Percentiles rank a stretch among this genome's conserved stretches.
Evolutionary conservation across 2,888 invertebrate species (phyloP).

Genomic region (Caenorhabditis uteleia): DNA sequence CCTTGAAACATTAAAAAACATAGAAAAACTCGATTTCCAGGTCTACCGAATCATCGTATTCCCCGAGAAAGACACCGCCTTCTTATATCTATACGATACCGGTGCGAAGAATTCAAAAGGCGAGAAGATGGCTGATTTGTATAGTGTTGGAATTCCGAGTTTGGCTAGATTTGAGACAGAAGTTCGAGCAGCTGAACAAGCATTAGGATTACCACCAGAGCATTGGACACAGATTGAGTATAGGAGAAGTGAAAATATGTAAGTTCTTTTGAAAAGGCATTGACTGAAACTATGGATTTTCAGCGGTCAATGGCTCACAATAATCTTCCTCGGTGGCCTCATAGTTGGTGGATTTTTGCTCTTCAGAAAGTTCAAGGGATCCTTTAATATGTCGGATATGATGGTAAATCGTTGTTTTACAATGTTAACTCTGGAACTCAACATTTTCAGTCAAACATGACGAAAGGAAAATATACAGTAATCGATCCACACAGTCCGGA

Average conservation of each 20-base stretch:
- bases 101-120: constrained; percentile 55
- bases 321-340: constrained; percentile 43
- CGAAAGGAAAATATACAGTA: constrained; percentile 85
- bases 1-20: no score
- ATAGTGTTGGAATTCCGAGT: constrained; percentile 84
- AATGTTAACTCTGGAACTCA: no score
- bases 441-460: constrained; percentile 54
- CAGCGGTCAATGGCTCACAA: constrained; percentile 43
- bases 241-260: constrained; percentile 55
- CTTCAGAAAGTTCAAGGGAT: constrained; percentile 54
- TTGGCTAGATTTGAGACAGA: constrained; percentile 87
- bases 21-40: no score
- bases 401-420: no score
- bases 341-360: constrained; percentile 49
- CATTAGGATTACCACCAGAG: constrained; percentile 59
- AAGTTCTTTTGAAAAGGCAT: constrained; percentile 2
- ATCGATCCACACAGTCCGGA: constrained; percentile 78
- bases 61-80: constrained; percentile 58
- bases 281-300: constrained; percentile 4
- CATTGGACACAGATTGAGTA: constrained; percentile 63
- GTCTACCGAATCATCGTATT: constrained; percentile 53
- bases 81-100: constrained; percentile 32
- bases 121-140: constrained; percentile 46
- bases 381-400: constrained; percentile 56
- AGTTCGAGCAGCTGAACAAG: constrained; percentile 82